Evolutionary conservation across 2,888 invertebrate genomes (phyloP).

Genomic region (Apomyelois bistriatella): DNA sequence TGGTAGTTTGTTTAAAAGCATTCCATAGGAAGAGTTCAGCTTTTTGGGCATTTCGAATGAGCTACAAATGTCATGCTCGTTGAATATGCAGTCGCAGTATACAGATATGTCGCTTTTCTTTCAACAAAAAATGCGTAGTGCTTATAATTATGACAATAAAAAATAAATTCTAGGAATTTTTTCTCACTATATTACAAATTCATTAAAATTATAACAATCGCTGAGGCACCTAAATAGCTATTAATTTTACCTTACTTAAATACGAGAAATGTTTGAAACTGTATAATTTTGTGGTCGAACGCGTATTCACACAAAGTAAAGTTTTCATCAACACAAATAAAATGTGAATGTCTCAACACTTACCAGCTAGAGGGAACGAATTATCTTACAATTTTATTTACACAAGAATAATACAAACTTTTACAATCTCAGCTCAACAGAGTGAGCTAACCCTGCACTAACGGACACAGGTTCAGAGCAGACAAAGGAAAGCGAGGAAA

Average conservation of each 20-base stretch:
- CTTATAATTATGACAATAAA: slow-evolving; percentile 32
- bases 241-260: slow-evolving; percentile 23
- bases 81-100: slow-evolving; percentile 13
- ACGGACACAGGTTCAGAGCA: slow-evolving; percentile 3
- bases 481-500: background rate
- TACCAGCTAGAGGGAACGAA: slow-evolving; percentile 49
- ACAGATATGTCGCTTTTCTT: slow-evolving; percentile 48
- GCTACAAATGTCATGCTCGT: background rate
- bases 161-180: slow-evolving; percentile 42
- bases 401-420: slow-evolving; percentile 35
- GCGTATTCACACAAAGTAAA: slow-evolving; percentile 30
- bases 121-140: slow-evolving; percentile 49
- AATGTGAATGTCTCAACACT: slow-evolving; percentile 66
- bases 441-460: slow-evolving; percentile 19
- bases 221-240: slow-evolving; percentile 50
- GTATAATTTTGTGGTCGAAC: slow-evolving; percentile 26
- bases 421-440: slow-evolving; percentile 21
- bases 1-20: too few species aligned
- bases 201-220: slow-evolving; percentile 33
- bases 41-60: background rate
- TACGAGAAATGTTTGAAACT: slow-evolving; percentile 26
- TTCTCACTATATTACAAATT: slow-evolving; percentile 48
- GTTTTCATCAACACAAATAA: slow-evolving; percentile 55
- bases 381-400: slow-evolving; percentile 53
- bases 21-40: too few species aligned